Percentiles rank a stretch among this genome's conserved stretches.
These are phyloP conservation scores for Falco peregrinus DNA, from an alignment of 2,797 vertebrate genomes.

Conservation along the genomic window DNA sequence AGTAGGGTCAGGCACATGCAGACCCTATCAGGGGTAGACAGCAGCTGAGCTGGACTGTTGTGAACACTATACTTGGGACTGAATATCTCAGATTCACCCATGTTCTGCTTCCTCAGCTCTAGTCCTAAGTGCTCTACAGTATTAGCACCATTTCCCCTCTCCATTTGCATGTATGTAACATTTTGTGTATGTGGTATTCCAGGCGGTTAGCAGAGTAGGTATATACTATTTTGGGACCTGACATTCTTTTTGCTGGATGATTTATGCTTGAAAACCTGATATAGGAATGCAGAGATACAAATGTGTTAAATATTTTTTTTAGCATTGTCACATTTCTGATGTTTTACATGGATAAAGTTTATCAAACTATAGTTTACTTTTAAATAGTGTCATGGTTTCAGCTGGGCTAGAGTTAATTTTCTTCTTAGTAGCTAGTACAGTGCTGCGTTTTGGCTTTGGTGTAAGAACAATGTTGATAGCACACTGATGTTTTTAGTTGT, in stretches of 20 bases:
- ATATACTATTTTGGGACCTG: neutral
- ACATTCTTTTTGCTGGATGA: neutral
- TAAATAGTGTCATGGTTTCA: neutral
- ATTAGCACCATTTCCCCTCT: neutral
- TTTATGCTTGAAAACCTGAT: neutral
- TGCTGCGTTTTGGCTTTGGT: no score
- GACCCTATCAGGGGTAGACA: rapidly evolving
- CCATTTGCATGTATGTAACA: rapidly evolving
- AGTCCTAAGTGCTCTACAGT: neutral
- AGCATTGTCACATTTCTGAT: neutral
- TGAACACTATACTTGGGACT: neutral
- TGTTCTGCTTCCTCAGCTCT: no score
- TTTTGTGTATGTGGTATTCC: neutral
- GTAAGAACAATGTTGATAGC: no score
- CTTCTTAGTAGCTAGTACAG: no score
- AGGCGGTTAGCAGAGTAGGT: neutral
- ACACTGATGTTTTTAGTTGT: no score
- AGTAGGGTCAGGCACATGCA: neutral
- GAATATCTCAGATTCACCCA: no score
- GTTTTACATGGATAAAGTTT: neutral
- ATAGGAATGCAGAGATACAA: neutral
- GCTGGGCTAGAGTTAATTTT: no score
- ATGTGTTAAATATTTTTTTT: neutral
- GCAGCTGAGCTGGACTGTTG: neutral
- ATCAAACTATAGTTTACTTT: neutral